Conservation (phyloP, 2,113 vertebrate species). For the Bagarius yarrelli region DNA sequence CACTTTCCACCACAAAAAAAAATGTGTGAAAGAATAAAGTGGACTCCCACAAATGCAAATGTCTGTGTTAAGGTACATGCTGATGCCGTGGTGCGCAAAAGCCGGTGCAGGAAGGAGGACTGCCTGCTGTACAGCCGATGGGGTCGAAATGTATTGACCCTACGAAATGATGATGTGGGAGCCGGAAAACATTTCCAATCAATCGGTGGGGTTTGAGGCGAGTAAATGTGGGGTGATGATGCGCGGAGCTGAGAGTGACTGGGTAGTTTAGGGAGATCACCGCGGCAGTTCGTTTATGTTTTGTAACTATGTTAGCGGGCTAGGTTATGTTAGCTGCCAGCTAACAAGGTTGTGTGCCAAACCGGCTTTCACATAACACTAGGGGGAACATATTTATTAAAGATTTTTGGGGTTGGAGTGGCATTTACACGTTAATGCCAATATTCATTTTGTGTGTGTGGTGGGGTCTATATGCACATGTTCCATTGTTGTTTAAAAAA, state of each 20-base stretch:
- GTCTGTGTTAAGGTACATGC: not conserved
- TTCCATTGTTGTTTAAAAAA: too few species aligned
- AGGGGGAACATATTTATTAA: too few species aligned
- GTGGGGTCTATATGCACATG: too few species aligned
- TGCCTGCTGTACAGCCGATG: not conserved
- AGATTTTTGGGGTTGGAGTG: too few species aligned
- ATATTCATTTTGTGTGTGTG: too few species aligned
- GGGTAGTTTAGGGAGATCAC: constrained; percentile 24
- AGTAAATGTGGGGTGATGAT: not conserved
- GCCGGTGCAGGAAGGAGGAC: not conserved
- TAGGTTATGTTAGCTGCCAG: constrained; percentile 3
- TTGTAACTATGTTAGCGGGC: not conserved
- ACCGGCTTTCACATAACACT: not conserved
- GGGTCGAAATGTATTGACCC: not conserved
- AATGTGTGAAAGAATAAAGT: not conserved
- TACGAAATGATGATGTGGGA: not conserved
- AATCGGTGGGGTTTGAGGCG: not conserved
- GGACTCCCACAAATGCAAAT: not conserved
- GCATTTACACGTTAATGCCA: too few species aligned
- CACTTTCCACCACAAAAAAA: too few species aligned
- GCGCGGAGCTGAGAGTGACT: constrained; percentile 10
- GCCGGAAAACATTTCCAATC: not conserved
- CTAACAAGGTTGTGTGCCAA: not conserved
- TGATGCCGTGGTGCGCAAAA: not conserved
- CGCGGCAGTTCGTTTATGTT: not conserved